Conservation (phyloP, 2,888 invertebrate genomes). For the Tetragonisca angustula region DNA sequence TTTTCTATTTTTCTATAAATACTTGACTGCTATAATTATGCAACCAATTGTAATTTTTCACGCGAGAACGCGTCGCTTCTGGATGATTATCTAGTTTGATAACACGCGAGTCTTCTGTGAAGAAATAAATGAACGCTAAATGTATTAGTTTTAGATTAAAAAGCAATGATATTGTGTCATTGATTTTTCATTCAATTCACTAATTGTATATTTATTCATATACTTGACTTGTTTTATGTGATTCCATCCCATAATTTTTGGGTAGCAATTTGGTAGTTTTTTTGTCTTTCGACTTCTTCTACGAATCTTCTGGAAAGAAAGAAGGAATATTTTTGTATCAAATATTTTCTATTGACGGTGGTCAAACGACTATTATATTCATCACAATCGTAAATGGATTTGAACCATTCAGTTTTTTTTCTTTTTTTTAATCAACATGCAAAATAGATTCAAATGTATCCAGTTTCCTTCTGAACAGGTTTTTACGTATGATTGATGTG, state of each 20-base stretch:
- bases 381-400: background rate
- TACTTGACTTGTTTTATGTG: background rate
- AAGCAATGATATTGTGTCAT: background rate
- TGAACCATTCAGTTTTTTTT: background rate
- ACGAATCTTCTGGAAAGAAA: background rate
- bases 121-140: background rate
- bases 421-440: constrained; percentile 1
- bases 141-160: background rate
- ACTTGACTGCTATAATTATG: background rate
- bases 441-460: constrained; percentile 6
- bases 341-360: constrained; percentile 18
- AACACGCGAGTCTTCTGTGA: constrained; percentile 5
- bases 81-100: background rate
- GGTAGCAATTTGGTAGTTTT: too few relatives aligned
- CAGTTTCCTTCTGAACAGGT: constrained; percentile 14
- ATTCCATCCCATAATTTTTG: background rate
- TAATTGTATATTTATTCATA: background rate
- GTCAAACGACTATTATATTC: background rate
- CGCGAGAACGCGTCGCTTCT: constrained; percentile 13
- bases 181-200: background rate
- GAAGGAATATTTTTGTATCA: constrained; percentile 17
- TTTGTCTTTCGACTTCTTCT: background rate
- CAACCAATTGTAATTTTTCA: background rate
- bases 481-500: constrained; percentile 26
- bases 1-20: constrained; percentile 45